These are phyloP conservation scores for Brienomyrus longianalis DNA, from an alignment of 2,113 vertebrate species.

Conservation along the genomic window DNA sequence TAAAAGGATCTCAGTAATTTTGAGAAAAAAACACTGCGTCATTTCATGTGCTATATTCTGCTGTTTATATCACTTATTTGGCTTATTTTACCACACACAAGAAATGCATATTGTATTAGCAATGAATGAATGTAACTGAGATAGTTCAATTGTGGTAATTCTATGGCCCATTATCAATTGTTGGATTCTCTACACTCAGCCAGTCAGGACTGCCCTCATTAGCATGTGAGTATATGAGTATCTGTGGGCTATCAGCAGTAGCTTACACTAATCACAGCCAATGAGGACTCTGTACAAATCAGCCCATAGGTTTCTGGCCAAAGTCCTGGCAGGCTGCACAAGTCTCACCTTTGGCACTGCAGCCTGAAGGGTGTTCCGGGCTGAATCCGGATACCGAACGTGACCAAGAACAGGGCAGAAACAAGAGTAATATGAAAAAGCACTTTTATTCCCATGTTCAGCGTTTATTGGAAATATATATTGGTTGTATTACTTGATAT, in stretches of 20 bases:
- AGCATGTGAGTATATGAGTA: neutral
- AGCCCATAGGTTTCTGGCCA: neutral
- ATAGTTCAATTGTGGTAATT: neutral
- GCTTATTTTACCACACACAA: neutral
- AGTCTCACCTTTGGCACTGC: neutral
- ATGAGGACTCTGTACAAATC: neutral
- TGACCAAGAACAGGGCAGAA: neutral
- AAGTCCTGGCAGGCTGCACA: neutral
- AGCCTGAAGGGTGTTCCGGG: neutral
- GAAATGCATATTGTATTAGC: neutral
- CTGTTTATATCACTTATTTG: neutral
- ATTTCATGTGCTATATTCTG: neutral
- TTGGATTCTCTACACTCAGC: neutral
- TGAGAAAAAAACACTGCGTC: neutral
- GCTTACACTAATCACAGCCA: neutral
- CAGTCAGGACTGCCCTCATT: neutral
- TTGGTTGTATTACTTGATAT: conserved; percentile 47
- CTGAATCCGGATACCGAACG: neutral
- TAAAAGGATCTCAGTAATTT: neutral
- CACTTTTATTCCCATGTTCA: conserved; percentile 39
- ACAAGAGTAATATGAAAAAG: conserved; percentile 12
- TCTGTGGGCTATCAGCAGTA: neutral
- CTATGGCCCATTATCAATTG: neutral
- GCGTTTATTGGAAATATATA: conserved; percentile 69
- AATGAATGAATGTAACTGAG: neutral